Conservation (phyloP, 2,113 vertebrate genomes). For the Romanogobio albipinnatus region DNA sequence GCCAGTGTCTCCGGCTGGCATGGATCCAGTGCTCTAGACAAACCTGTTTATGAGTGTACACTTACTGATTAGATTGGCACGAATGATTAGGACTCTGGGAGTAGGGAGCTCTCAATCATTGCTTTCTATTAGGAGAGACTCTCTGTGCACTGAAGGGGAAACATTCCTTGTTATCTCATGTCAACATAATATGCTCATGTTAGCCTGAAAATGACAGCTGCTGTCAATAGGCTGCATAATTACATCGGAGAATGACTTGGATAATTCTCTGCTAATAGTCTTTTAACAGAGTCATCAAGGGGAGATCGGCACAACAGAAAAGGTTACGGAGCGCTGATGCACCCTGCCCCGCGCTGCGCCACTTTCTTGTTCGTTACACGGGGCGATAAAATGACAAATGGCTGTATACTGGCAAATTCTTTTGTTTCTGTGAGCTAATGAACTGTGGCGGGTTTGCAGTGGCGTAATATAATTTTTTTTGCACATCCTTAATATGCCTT, state of each 20-base stretch:
- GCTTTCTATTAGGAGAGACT: slow-evolving; percentile 49
- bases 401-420: slow-evolving; percentile 47
- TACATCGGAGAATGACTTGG: slow-evolving; percentile 51
- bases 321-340: slow-evolving; percentile 31
- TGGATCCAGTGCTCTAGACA: slow-evolving; percentile 26
- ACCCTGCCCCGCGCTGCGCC: background rate
- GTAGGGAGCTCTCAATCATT: slow-evolving; percentile 52
- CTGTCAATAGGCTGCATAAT: slow-evolving; percentile 62
- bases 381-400: slow-evolving; percentile 20
- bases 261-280: slow-evolving; percentile 57
- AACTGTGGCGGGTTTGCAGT: slow-evolving; percentile 59
- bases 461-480: slow-evolving; percentile 50
- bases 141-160: slow-evolving; percentile 54
- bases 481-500: slow-evolving; percentile 50
- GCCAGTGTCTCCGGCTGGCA: slow-evolving; percentile 35
- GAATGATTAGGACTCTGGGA: slow-evolving; percentile 49
- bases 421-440: slow-evolving; percentile 62
- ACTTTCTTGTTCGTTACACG: slow-evolving; percentile 2
- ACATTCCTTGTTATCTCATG: slow-evolving; percentile 57
- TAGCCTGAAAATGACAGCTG: slow-evolving; percentile 60
- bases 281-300: slow-evolving; percentile 54
- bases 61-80: slow-evolving; percentile 59
- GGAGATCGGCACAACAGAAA: slow-evolving; percentile 39
- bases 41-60: slow-evolving; percentile 53
- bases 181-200: slow-evolving; percentile 61